Evolutionary conservation across 2,888 invertebrate species (phyloP).

Genomic region (Callosobruchus maculatus): DNA sequence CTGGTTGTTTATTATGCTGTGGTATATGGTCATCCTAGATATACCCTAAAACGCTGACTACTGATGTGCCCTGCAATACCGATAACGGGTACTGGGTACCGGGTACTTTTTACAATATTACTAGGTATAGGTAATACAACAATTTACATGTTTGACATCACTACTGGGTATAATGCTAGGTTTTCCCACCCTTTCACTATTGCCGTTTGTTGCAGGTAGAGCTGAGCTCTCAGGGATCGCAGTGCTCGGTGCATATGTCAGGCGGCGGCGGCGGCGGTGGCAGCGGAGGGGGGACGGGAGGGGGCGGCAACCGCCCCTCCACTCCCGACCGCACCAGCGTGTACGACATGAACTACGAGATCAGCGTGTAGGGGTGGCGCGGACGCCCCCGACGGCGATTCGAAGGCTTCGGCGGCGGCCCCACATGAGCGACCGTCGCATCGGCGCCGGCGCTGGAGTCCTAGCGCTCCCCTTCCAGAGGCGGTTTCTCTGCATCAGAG

Average conservation of each 20-base stretch:
- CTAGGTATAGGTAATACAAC: too few species aligned
- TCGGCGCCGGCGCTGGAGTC: slow-evolving; percentile 11
- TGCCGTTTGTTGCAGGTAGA: slow-evolving; percentile 48
- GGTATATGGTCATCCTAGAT: too few species aligned
- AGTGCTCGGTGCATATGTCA: slow-evolving; percentile 46
- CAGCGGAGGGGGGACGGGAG: slow-evolving; percentile 64
- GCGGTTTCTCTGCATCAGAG: slow-evolving; percentile 46
- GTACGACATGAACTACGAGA: slow-evolving; percentile 94
- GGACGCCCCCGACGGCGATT: slow-evolving; percentile 40
- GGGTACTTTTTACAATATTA: too few species aligned
- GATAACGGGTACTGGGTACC: too few species aligned
- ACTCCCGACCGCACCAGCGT: slow-evolving; percentile 84
- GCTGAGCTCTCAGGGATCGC: slow-evolving; percentile 54
- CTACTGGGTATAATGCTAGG: too few species aligned
- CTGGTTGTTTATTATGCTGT: too few species aligned
- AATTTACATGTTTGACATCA: too few species aligned
- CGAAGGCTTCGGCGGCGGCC: background rate
- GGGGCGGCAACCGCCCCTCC: slow-evolving; percentile 44
- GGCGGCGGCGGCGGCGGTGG: slow-evolving; percentile 46
- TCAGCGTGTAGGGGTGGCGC: slow-evolving; percentile 77
- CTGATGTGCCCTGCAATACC: too few species aligned
- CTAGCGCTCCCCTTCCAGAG: slow-evolving; percentile 25
- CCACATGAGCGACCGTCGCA: background rate
- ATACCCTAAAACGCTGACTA: too few species aligned
- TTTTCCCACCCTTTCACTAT: background rate